phyloP scores from a whole-genome alignment of 2,113 vertebrate species.

The Orcinus orca region DNA sequence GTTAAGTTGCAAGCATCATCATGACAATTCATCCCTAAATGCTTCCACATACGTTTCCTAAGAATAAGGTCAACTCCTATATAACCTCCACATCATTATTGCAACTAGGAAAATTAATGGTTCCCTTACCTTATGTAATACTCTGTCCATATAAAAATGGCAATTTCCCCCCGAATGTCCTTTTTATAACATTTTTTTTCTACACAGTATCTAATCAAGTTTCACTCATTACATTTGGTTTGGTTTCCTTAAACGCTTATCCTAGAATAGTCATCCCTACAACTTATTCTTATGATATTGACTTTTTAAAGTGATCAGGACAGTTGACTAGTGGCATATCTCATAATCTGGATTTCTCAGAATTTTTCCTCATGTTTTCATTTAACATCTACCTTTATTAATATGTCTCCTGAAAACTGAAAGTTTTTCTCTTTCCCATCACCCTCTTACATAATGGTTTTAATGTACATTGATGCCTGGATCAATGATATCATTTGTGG shows the following conservation, averaged over 20 bases:
- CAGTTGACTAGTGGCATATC: neutral
- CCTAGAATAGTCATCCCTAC: neutral
- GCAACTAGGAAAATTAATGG: neutral
- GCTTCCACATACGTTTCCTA: neutral
- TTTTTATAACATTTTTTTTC: neutral
- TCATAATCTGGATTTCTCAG: constrained; percentile 27
- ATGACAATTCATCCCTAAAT: neutral
- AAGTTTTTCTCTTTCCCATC: neutral
- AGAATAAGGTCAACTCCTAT: neutral
- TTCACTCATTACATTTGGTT: neutral
- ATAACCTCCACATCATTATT: neutral
- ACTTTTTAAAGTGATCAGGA: neutral
- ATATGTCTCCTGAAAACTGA: neutral
- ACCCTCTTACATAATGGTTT: neutral
- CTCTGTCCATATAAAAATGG: neutral
- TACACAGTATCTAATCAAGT: neutral
- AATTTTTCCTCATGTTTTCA: constrained; percentile 17
- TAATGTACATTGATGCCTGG: neutral
- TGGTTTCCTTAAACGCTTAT: constrained; percentile 19
- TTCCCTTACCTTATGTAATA: neutral
- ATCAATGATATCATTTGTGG: neutral
- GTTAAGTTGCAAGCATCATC: neutral
- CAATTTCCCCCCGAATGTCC: neutral
- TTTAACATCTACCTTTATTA: constrained; percentile 14
- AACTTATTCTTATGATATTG: neutral